phyloP scores from a whole-genome alignment of 2,888 invertebrate genomes.

The Hypomecis atomaria region DNA sequence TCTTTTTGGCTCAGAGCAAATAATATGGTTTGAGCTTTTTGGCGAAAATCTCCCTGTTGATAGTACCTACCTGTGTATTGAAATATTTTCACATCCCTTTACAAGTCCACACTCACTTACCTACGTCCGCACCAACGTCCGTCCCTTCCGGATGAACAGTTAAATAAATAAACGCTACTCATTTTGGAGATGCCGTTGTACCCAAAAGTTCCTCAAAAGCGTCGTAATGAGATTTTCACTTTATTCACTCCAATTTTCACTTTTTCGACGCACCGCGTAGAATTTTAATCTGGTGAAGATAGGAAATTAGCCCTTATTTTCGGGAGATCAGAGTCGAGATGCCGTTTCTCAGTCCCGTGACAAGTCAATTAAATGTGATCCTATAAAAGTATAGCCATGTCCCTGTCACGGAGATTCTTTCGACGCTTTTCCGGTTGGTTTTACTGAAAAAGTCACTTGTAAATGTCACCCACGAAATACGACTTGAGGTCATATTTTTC shows the following conservation, averaged over 20 bases:
- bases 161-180: slow-evolving; percentile 22
- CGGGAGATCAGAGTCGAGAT: slow-evolving; percentile 1
- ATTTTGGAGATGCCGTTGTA: slow-evolving; percentile 16
- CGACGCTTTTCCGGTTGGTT: slow-evolving; percentile 11
- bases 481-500: background rate
- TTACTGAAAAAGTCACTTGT: slow-evolving; percentile 4
- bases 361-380: slow-evolving; percentile 18
- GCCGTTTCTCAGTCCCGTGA: background rate
- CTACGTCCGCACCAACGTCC: slow-evolving; percentile 7
- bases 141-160: slow-evolving; percentile 21
- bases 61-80: too few species aligned
- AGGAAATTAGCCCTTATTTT: slow-evolving; percentile 3
- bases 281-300: background rate
- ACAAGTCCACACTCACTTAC: slow-evolving; percentile 5
- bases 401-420: slow-evolving; percentile 12
- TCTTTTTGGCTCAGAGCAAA: too few species aligned
- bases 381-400: slow-evolving; percentile 19
- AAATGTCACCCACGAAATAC: background rate
- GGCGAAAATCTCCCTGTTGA: too few species aligned
- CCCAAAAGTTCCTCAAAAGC: slow-evolving; percentile 24
- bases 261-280: background rate
- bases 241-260: slow-evolving; percentile 11
- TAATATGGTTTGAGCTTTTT: too few species aligned
- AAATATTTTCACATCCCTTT: slow-evolving; percentile 9
- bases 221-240: slow-evolving; percentile 20